Evolutionary conservation across 2,797 vertebrate genomes (phyloP).

Genomic region (Sciaenops ocellatus): DNA sequence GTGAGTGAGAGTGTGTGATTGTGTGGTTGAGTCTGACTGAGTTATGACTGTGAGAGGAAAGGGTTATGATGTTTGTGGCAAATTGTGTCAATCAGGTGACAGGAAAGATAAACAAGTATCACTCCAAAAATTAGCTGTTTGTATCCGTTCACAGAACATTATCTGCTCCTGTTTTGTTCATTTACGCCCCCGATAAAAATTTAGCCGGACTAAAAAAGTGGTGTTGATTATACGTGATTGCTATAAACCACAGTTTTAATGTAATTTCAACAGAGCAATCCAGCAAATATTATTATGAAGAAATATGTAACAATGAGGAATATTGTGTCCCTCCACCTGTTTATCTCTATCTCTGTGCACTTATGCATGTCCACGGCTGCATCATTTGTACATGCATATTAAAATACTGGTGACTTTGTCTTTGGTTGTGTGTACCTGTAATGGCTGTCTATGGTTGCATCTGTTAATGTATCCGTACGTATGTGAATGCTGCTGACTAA

Average conservation of each 20-base stretch:
- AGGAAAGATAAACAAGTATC: not conserved
- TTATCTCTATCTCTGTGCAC: conserved; percentile 17
- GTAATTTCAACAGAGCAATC: not conserved
- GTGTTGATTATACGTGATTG: conserved; percentile 3
- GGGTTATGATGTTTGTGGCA: conserved; percentile 27
- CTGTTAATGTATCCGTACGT: conserved; percentile 35
- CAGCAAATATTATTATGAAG: not conserved
- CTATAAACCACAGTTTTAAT: conserved; percentile 10
- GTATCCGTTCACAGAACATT: not conserved
- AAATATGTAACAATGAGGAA: not conserved
- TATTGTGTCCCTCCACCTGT: conserved; percentile 11
- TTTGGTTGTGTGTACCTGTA: not conserved
- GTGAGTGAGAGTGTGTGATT: conserved; percentile 3
- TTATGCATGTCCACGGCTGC: conserved; percentile 23
- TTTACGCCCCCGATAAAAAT: not conserved
- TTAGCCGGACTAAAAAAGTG: not conserved
- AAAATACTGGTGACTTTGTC: not conserved
- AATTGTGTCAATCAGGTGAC: not conserved
- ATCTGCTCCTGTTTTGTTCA: not conserved
- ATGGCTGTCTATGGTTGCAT: conserved; percentile 16
- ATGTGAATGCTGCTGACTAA: conserved; percentile 50
- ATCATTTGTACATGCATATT: conserved; percentile 11
- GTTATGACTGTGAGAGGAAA: conserved; percentile 8
- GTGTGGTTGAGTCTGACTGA: conserved; percentile 9
- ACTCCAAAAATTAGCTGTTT: not conserved